Evolutionary conservation across 2,888 invertebrate genomes (phyloP), one percentile per base, ranked within the genome.

Genomic region (Odontothrips loti): DNA sequence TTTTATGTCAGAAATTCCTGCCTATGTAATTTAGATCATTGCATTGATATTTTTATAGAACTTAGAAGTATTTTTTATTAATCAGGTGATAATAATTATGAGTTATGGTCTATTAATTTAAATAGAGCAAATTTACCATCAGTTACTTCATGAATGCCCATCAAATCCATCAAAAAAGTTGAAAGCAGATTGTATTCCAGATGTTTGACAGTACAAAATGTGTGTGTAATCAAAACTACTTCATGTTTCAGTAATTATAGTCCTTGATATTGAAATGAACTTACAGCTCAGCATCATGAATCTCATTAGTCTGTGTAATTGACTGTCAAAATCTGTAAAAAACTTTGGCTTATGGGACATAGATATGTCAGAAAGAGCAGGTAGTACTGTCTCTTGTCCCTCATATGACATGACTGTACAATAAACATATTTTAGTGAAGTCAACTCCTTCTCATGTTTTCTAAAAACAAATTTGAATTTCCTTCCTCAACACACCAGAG

Each of bases 361-460:
- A 12, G 68, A 27, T 27, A 75, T 27, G 23, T 9, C 12, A 75
- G 10, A 75, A 58, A 75, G 23, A 75, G 27, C 20, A 20, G 17
- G 23, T 75, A 27, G 8, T 27, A 3, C 68, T 23, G 68, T 0
- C 12, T 75, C 9, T 27, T 75, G 68, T 75, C 68, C 68, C 27
- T 58, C 23, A 23, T 23, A 23, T 75, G 27, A 75, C 68, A 75
- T 75, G 27, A 75, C 23, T 75, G 68, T 75, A 75, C 68, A 75
- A 75, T 75, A 75, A 75, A 75, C 23, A 27, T 75, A 75, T 75
- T 75, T 75, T 75, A 75, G 68, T 75, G 8, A 75, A 10, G 27
- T 75, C 23, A 75, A 75, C 23, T 12, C 8, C 6, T 9, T 58
- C 58, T 58, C 58, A 58, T 51, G 9, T 51, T 58, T 17, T 58